Evolutionary conservation across 2,888 invertebrate species (phyloP), one percentile per base, ranked within the genome.

Genomic region (Andrena camellia): DNA sequence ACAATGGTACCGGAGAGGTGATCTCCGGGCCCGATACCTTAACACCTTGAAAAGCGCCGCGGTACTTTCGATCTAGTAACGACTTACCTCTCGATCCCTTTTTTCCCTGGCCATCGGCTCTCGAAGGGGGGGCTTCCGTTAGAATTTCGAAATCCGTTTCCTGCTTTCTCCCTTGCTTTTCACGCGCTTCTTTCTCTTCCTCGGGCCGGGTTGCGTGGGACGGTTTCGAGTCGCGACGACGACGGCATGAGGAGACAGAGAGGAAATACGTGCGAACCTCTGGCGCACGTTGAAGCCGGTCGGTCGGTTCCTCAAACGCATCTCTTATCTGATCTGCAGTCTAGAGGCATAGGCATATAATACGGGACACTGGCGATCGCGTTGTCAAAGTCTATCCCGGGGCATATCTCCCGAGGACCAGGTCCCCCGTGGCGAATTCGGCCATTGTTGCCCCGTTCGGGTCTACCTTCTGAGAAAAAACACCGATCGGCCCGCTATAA

Each of bases 361-460:
- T 85, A 77, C 78, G 69, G 78, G 73, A 85, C 66, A 71, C 78
- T 74, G 90, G 90, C 90, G 91, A 93, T 92, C 92, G 91, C 91
- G 93, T 93, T 93, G 93, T 93, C 93, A 93, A 94, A 93, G 91
- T 93, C 92, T 93, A 93, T 93, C 93, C 93, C 90, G 88, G 54
- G 90, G 92, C 78, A 74, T 83, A 85, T 84, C 86, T 83, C 67
- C 84, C 79, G 81, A 13, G 81, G 66, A 10, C 75, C 80, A 69
- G 91, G 90, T 89, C 91, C 90, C 93, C 94, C 91, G 93, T 89
- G 89, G 94, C 88, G 94, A 84, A 82, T 75, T 82, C 67, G 77
- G 85, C 91, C 91, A 93, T 93, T 93, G 93, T 93, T 91, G 87
- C 88, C 83, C 63, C 84, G 70, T 75, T 82, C 76, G 77, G 81